Conservation (phyloP, 2,797 vertebrate genomes). For the Margarornis squamiger region DNA sequence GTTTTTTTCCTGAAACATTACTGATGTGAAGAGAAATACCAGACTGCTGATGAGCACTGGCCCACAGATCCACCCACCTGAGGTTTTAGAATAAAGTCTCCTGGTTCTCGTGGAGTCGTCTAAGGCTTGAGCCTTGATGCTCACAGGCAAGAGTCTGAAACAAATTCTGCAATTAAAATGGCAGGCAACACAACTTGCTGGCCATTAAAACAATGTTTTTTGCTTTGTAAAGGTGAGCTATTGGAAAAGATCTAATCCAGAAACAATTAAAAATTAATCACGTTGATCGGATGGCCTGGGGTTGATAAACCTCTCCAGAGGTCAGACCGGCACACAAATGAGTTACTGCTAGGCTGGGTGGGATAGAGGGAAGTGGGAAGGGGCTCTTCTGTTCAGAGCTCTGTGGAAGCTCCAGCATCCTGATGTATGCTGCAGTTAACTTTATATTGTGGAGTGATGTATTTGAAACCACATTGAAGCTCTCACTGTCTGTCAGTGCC, state of each 20-base stretch:
- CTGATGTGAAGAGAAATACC: not conserved
- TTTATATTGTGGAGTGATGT: not conserved
- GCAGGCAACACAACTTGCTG: not conserved
- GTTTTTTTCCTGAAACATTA: not conserved
- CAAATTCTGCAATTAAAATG: not conserved
- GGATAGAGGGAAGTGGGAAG: not conserved
- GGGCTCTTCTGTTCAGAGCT: not conserved
- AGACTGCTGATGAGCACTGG: not conserved
- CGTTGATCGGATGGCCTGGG: not conserved
- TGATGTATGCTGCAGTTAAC: not conserved
- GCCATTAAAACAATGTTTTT: not conserved
- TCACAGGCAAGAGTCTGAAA: not conserved
- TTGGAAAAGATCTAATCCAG: not conserved
- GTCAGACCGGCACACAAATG: not conserved
- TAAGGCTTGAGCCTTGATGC: not conserved
- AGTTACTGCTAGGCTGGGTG: not conserved
- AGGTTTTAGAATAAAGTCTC: not conserved
- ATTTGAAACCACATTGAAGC: not conserved
- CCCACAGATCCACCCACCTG: not conserved
- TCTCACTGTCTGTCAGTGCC: not conserved
- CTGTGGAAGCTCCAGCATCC: not conserved
- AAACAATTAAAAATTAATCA: not conserved
- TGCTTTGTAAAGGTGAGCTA: not conserved
- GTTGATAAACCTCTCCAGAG: not conserved
- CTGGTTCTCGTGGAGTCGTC: not conserved